Percentiles rank a stretch among this genome's conserved stretches.
Conservation (phyloP, 2,888 invertebrate species). For the Callinectes sapidus region DNA sequence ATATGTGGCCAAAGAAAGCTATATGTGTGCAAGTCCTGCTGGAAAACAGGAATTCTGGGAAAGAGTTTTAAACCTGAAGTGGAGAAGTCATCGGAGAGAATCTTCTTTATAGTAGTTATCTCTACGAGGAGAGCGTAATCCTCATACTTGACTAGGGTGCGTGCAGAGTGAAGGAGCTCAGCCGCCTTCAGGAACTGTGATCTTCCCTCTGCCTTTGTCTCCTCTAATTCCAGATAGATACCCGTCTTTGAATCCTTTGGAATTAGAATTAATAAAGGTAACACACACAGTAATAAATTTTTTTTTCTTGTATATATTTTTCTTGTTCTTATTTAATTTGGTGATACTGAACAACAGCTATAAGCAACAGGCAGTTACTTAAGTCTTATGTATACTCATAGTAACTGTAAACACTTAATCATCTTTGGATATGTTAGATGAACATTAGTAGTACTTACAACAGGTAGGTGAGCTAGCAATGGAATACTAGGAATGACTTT, state of each 20-base stretch:
- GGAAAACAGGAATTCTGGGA: background rate
- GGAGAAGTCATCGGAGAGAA: slow-evolving; percentile 54
- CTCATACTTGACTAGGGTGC: slow-evolving; percentile 35
- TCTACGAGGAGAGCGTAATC: slow-evolving; percentile 57
- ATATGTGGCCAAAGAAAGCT: too few species aligned
- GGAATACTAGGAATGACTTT: too few species aligned
- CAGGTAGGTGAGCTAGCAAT: too few species aligned
- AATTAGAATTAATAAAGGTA: background rate
- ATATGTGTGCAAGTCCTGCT: background rate
- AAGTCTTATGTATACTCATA: too few species aligned
- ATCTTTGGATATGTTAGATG: too few species aligned
- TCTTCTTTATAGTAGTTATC: slow-evolving; percentile 46
- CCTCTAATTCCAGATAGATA: slow-evolving; percentile 45
- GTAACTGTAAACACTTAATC: too few species aligned
- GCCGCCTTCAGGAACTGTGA: slow-evolving; percentile 21
- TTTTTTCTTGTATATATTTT: too few species aligned
- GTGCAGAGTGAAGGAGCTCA: slow-evolving; percentile 31
- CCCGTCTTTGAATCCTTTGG: slow-evolving; percentile 43
- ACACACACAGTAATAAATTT: background rate
- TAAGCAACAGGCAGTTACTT: too few species aligned
- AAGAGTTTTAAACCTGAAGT: slow-evolving; percentile 34
- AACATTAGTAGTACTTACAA: too few species aligned
- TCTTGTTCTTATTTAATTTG: background rate
- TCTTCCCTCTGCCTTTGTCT: slow-evolving; percentile 39
- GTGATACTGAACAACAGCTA: background rate